Evolutionary conservation across 2,888 invertebrate genomes (phyloP), one percentile per base, ranked within the genome.

Genomic region (Orthosia gracilis): DNA sequence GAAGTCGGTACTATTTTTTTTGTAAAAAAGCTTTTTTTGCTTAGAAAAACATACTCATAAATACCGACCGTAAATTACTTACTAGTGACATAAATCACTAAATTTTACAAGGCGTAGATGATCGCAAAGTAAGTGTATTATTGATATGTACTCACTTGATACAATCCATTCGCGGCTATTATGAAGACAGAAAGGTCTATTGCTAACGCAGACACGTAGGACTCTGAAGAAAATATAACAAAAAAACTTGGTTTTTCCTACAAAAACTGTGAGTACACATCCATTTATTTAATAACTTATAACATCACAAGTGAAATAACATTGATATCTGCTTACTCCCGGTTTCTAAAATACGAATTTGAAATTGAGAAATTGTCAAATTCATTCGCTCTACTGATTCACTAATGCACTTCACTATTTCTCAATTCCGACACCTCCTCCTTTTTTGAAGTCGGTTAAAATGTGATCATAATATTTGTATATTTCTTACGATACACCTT

Each of bases 121-220:
- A 61, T 55, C 17, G 17, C 15, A 31, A 71, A 31, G 18, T 47
- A 21, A 61, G 17, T 15, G 11, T 11, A 7, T 11, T 45, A 12
- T 11, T 45, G n/a, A 71, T 52, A 23, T 13, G 40, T 59, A 45
- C 11, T 21, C 50, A 12, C 21, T 59, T 15, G 3, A 59, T 47
- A 21, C 18, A 1, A 47, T 59, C 13, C n/a, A 23, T n/a, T 49
- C 23, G 49, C 54, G 2, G 5, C 3, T 47, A 0, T 47, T n/a
- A 23, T 18, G 23, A 45, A 57, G 23, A 26, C 15, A 23, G 66
- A 18, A 57, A 1, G 4, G 11, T n/a, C 9, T 21, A 31, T 73
- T 59, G 18, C 15, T 54, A 47, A 73, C 31, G n/a, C 47, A 55
- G 31, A 40, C 73, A 73, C n/a, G 49, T 49, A 62, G 1, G 5